Evolutionary conservation across 2,113 vertebrate species (phyloP).

Genomic region (Poecilia latipinna): DNA sequence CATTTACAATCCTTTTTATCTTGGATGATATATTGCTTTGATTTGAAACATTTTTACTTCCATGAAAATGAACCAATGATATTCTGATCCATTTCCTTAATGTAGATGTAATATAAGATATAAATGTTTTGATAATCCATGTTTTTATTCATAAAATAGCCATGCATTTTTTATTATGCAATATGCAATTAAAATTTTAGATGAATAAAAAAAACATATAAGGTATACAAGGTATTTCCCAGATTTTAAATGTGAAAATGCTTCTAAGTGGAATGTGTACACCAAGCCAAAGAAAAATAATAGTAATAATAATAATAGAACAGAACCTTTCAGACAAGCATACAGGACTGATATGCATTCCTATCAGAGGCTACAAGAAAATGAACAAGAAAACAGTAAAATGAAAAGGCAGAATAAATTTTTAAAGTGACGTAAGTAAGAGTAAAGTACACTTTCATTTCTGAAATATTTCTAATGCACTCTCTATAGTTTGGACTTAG

Average conservation of each 20-base stretch:
- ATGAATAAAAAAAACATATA: not conserved
- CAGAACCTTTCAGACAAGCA: not conserved
- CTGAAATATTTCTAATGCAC: not conserved
- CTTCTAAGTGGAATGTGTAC: not conserved
- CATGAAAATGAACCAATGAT: not conserved
- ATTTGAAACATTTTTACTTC: constrained; percentile 8
- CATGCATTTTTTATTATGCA: no score
- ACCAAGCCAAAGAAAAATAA: no score
- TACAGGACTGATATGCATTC: no score
- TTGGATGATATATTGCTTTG: constrained; percentile 46
- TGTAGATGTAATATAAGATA: not conserved
- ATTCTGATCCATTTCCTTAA: not conserved
- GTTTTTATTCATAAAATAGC: no score
- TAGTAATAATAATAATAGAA: no score
- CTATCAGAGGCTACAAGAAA: not conserved
- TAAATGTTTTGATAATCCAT: not conserved
- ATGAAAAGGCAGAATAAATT: not conserved
- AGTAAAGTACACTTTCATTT: not conserved
- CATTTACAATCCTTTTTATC: constrained; percentile 84
- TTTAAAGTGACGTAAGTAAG: not conserved
- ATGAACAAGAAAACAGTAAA: not conserved
- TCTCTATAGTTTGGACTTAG: no score
- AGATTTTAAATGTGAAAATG: not conserved
- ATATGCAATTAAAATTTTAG: not conserved
- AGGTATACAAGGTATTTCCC: not conserved